Percentiles rank a stretch among this genome's conserved stretches.
Conservation (phyloP, 92 coral and sea anemone species). For the Palythoa heliodiscus region DNA sequence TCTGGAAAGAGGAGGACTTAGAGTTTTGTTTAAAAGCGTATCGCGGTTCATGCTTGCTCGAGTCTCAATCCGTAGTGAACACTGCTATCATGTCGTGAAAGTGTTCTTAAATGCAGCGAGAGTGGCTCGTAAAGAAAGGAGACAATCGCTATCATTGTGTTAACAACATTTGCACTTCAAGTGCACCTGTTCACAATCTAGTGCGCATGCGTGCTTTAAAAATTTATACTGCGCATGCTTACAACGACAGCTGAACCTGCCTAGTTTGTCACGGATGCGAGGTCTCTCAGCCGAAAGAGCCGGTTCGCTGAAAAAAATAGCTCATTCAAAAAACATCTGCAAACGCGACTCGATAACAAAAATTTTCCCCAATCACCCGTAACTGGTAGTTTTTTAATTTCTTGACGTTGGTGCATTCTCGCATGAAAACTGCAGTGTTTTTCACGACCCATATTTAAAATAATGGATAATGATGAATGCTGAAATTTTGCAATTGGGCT, state of each 20-base stretch:
- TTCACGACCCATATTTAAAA: neutral
- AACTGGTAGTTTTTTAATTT: conserved; percentile 65
- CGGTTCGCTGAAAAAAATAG: conserved; percentile 77
- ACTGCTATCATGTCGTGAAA: conserved; percentile 99
- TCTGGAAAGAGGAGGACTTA: conserved; percentile 93
- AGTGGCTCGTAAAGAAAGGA: conserved; percentile 99
- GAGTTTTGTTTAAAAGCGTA: conserved; percentile 90
- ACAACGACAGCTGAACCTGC: conserved; percentile 94
- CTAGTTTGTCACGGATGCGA: conserved; percentile 77
- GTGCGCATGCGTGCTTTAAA: conserved; percentile 95
- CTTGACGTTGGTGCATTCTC: conserved; percentile 53
- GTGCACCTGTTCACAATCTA: conserved; percentile 96
- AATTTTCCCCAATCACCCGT: conserved; percentile 71
- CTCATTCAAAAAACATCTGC: conserved; percentile 89
- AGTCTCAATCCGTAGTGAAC: conserved; percentile 89
- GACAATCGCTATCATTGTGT: conserved; percentile 99
- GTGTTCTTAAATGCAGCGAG: conserved; percentile 99
- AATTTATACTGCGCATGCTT: conserved; percentile 90
- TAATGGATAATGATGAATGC: conserved; percentile 11
- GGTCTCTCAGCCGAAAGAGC: conserved; percentile 68
- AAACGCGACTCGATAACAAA: conserved; percentile 58
- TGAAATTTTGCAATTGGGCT: neutral
- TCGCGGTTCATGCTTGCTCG: conserved; percentile 97
- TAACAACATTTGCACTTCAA: conserved; percentile 99
- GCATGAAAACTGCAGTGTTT: conserved; percentile 36